These are phyloP conservation scores for Lordiphosa andalusiaca DNA, from an alignment of 2,888 invertebrate species.

Conservation along the genomic window DNA sequence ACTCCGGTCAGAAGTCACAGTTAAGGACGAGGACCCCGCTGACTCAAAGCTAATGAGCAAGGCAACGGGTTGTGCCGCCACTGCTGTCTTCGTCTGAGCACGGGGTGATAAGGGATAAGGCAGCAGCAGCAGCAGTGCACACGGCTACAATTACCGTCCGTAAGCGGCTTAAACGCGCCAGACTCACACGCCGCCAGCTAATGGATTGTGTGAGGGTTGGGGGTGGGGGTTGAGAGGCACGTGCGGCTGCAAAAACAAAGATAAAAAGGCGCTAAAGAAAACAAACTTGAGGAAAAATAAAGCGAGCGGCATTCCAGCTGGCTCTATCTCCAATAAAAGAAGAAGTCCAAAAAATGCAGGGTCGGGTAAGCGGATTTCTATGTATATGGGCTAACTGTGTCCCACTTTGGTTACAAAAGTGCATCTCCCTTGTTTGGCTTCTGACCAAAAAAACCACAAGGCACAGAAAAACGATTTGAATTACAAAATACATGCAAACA, in stretches of 20 bases:
- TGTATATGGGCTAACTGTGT: background rate
- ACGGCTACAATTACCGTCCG: constrained; percentile 52
- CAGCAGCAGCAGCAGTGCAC: constrained; percentile 15
- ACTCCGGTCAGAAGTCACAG: too few species aligned
- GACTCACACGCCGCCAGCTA: constrained; percentile 20
- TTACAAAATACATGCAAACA: too few species aligned
- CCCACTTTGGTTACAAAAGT: constrained; percentile 14
- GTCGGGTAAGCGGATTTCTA: constrained; percentile 34
- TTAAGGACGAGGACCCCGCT: too few species aligned
- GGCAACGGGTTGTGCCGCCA: too few species aligned
- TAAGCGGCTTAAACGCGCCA: constrained; percentile 56
- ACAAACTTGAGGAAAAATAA: constrained; percentile 26
- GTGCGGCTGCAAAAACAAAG: constrained; percentile 56
- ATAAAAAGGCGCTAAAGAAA: constrained; percentile 40
- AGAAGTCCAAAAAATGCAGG: constrained; percentile 55
- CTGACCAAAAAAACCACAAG: constrained; percentile 72
- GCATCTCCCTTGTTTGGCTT: constrained; percentile 64
- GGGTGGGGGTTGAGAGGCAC: constrained; percentile 5
- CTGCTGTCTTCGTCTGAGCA: constrained; percentile 24
- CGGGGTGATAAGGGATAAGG: constrained; percentile 10
- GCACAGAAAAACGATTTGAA: constrained; percentile 15
- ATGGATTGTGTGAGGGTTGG: constrained; percentile 14
- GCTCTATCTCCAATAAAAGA: background rate
- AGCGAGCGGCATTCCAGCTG: background rate
- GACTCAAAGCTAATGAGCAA: too few species aligned